Conservation (phyloP, 2,888 invertebrate species). For the Anarsia innoxiella region DNA sequence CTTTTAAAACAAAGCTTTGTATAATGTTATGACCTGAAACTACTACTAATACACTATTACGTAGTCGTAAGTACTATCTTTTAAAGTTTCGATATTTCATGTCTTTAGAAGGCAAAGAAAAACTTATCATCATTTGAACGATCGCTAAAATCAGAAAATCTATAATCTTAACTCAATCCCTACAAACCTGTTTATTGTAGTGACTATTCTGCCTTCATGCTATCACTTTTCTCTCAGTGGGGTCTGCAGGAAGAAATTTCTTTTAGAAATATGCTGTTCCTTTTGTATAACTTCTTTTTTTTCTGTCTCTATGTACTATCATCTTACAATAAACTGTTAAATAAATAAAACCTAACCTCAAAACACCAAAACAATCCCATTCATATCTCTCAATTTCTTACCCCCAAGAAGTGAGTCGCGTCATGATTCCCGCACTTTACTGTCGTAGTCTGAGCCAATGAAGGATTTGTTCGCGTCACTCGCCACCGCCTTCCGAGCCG, state of each 20-base stretch:
- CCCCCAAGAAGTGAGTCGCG: conserved; percentile 17
- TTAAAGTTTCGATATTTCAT: too few relatives aligned
- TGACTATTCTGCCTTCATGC: too few relatives aligned
- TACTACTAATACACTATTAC: too few relatives aligned
- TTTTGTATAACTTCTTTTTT: not conserved
- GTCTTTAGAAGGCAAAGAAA: too few relatives aligned
- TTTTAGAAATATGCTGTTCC: not conserved
- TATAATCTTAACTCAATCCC: too few relatives aligned
- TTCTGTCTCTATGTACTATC: not conserved
- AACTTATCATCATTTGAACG: too few relatives aligned
- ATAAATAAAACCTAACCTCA: not conserved
- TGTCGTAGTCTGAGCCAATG: conserved; percentile 11
- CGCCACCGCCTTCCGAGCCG: conserved; percentile 9
- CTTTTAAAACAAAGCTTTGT: too few relatives aligned
- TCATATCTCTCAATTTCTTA: not conserved
- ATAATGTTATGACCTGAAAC: too few relatives aligned
- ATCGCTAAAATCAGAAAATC: too few relatives aligned
- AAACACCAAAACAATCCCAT: not conserved
- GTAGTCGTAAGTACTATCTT: too few relatives aligned
- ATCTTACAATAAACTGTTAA: not conserved
- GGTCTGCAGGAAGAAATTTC: not conserved
- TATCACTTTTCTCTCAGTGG: too few relatives aligned
- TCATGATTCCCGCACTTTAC: conserved; percentile 19
- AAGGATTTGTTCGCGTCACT: conserved; percentile 13
- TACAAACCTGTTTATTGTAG: too few relatives aligned